A percentile compares a stretch with the other conserved stretches of the same genome.
Conservation (phyloP, 2,888 invertebrate species). For the Watsonalla binaria region DNA sequence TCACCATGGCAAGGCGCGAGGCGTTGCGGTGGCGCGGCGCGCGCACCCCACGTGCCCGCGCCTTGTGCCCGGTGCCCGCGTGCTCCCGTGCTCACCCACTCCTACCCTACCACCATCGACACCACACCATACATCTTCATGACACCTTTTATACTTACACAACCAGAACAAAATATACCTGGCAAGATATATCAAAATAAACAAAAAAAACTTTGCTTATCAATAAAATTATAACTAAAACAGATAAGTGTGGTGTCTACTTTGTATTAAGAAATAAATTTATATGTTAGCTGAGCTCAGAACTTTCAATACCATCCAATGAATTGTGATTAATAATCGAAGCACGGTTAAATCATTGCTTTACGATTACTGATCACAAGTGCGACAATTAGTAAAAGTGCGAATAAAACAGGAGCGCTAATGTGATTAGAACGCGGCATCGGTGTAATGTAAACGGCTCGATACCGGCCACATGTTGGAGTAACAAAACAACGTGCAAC, state of each 20-base stretch:
- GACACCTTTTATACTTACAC: too few species aligned
- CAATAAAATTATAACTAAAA: too few species aligned
- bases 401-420: not conserved
- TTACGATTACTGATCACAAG: not conserved
- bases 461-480: not conserved
- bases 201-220: too few species aligned
- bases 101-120: not conserved
- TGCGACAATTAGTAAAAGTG: not conserved
- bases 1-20: conserved; percentile 54
- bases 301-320: too few species aligned
- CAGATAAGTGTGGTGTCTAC: too few species aligned
- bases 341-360: not conserved
- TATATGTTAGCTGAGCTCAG: too few species aligned
- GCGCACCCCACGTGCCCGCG: conserved; percentile 47
- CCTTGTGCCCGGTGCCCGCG: conserved; percentile 19
- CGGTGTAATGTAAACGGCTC: not conserved
- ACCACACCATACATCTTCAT: too few species aligned
- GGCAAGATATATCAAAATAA: too few species aligned
- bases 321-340: too few species aligned
- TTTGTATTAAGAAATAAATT: too few species aligned
- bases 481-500: not conserved
- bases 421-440: not conserved
- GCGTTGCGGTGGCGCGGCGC: conserved; percentile 30
- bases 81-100: not conserved
- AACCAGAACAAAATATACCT: too few species aligned